Evolutionary conservation across 2,797 vertebrate species (phyloP), one percentile per base, ranked within the genome.

Genomic region (Sebastes vulpes): DNA sequence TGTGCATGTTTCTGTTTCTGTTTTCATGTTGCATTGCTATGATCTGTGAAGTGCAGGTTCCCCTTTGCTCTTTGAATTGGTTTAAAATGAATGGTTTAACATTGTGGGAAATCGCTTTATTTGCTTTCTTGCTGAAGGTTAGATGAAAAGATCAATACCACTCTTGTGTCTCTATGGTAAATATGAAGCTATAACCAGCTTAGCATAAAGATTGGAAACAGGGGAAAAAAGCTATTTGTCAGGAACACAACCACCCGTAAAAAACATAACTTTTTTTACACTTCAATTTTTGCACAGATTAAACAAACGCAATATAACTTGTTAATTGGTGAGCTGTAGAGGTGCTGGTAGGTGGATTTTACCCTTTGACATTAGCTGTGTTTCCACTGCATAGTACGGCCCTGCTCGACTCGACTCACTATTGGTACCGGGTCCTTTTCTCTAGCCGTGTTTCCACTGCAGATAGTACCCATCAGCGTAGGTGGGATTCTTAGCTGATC

Each of bases 381-480:
- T 42, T 42, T 16, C 14, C 2, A 42, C 14, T 42, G 38, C 38
- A 5, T 38, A 0, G 35, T 38, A 38, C 35, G 1, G 11, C 35
- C 35, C 35, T 38, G 35, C 35, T 16, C 38, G 11, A 42, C 5
- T 42, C 14, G 0, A 42, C 38, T 42, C 38, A 1, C 38, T 42
- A 1, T 42, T 42, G 14, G 5, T 42, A 42, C 38, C 38, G 9
- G 38, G 38, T 42, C 38, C 5, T 42, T 42, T 42, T 42, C 0
- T 42, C 38, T 42, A 42, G 38, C 0, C 5, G 38, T 16, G 5
- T 42, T 42, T 42, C 1, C 38, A 42, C 0, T 42, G 38, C 38
- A 42, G 14, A 42, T 42, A 16, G 35, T 16, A 0, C 12, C 12
- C 38, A 0, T 42, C 38, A 16, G 38, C 0, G 38, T 42, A 0